These are phyloP conservation scores for Myioborus miniatus DNA, from an alignment of 2,797 vertebrate genomes.

Conservation along the genomic window DNA sequence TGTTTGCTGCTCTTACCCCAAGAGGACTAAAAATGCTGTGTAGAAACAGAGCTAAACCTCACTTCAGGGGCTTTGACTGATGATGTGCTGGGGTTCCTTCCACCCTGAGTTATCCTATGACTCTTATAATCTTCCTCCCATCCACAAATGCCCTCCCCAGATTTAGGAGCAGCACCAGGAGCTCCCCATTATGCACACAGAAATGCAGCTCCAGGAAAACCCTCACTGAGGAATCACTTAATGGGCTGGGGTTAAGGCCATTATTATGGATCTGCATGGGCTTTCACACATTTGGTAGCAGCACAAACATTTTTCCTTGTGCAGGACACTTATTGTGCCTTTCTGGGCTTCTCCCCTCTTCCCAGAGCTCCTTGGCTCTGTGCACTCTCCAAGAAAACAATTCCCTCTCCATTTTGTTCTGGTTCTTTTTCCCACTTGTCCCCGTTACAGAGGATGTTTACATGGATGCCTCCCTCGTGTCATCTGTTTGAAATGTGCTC, in stretches of 20 bases:
- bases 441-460: not conserved
- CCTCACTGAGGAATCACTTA: not conserved
- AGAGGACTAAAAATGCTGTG: not conserved
- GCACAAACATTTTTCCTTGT: not conserved
- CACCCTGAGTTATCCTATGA: not conserved
- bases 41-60: not conserved
- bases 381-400: not conserved
- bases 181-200: not conserved
- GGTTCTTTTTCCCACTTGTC: not conserved
- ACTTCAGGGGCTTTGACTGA: not conserved
- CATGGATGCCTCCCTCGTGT: slow-evolving; percentile 27
- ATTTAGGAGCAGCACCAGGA: not conserved
- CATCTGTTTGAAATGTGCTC: slow-evolving; percentile 51
- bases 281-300: not conserved
- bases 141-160: not conserved
- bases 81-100: not conserved
- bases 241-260: not conserved
- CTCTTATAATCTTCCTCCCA: not conserved
- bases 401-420: slow-evolving; percentile 22
- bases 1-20: not conserved
- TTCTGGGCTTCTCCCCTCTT: not conserved
- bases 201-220: not conserved
- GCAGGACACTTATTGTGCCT: not conserved
- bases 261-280: fast-evolving
- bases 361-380: not conserved